Evolutionary conservation across 2,797 vertebrate genomes (phyloP).

Genomic region (Spatula clypeata): DNA sequence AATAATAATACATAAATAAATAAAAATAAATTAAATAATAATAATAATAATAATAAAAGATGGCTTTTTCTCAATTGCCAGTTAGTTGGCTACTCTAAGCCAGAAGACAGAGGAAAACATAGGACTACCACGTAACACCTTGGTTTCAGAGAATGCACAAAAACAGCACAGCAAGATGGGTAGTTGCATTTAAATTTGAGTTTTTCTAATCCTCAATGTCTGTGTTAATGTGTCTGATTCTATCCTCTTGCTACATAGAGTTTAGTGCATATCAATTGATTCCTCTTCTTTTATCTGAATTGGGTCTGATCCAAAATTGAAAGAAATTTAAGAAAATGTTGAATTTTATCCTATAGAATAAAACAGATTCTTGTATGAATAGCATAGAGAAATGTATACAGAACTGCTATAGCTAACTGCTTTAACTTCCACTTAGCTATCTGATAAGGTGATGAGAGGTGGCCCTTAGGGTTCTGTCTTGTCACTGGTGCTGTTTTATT

Average conservation of each 20-base stretch:
- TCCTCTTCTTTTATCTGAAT: neutral
- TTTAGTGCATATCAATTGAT: rapidly evolving
- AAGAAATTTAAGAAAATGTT: neutral
- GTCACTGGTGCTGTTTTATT: too few species aligned
- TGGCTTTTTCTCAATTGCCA: neutral
- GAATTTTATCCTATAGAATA: neutral
- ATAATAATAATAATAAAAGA: neutral
- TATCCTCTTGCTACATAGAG: neutral
- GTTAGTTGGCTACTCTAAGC: neutral
- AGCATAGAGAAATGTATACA: neutral
- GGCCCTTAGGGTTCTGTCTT: too few species aligned
- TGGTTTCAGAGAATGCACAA: neutral
- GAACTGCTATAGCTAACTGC: neutral
- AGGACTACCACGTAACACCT: neutral
- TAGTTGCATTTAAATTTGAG: neutral
- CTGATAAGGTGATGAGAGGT: too few species aligned
- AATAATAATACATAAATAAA: too few species aligned
- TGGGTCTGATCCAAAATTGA: neutral
- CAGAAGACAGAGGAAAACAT: neutral
- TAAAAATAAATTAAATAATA: too few species aligned
- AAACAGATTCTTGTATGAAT: neutral
- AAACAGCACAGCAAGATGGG: neutral
- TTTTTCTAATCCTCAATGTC: neutral
- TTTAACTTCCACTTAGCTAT: too few species aligned
- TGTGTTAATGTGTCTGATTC: neutral